Conservation (phyloP, 2,113 vertebrate genomes). For the Elachura formosa region DNA sequence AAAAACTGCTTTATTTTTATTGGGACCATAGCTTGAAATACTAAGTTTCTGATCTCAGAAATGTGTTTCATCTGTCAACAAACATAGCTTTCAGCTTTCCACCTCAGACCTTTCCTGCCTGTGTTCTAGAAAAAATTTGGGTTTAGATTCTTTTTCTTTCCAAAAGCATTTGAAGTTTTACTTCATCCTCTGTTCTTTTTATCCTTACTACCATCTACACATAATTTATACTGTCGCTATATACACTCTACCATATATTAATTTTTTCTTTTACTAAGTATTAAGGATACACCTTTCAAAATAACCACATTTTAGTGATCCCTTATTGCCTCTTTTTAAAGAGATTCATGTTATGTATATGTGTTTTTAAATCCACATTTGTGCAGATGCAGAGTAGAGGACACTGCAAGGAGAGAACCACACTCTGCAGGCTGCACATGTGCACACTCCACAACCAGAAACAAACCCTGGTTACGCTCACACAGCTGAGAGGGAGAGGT, state of each 20-base stretch:
- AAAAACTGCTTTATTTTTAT: conserved; percentile 11
- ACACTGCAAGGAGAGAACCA: background rate
- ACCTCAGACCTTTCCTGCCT: conserved; percentile 2
- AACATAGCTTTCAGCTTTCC: conserved; percentile 14
- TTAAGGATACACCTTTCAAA: background rate
- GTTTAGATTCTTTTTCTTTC: background rate
- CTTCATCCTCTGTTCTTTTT: background rate
- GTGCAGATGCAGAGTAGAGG: background rate
- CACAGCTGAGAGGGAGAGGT: background rate
- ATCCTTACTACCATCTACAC: background rate
- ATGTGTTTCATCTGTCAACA: background rate
- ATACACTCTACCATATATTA: background rate
- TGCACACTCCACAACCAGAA: background rate
- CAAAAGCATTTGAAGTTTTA: background rate
- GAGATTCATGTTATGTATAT: accelerated
- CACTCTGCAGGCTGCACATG: background rate
- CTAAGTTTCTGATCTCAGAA: conserved; percentile 3
- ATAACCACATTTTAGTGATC: background rate
- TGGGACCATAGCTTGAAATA: background rate
- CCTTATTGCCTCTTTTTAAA: background rate
- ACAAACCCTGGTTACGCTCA: background rate
- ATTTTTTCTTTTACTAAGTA: background rate
- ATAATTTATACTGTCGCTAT: background rate
- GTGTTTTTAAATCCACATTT: background rate
- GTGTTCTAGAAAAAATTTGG: background rate